Percentiles rank a stretch among this genome's conserved stretches.
Conservation (phyloP, 2,797 vertebrate genomes). For the Margarornis squamiger region DNA sequence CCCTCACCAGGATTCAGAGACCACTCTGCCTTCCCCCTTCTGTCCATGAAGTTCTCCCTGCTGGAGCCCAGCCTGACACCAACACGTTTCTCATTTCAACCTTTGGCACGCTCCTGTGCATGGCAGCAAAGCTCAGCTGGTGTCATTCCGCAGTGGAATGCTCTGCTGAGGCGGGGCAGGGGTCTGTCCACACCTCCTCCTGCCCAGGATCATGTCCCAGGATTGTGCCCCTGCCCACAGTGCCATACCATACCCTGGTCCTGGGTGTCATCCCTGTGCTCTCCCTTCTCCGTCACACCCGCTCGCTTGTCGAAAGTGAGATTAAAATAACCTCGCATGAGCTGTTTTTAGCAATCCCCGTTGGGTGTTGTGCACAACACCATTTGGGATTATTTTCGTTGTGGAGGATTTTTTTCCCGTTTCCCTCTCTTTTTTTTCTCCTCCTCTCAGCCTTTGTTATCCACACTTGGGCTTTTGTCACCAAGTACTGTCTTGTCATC, state of each 20-base stretch:
- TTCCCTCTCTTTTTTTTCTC: not conserved
- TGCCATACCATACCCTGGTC: fast-evolving
- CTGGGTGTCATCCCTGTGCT: not conserved
- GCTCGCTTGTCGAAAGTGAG: constrained; percentile 21
- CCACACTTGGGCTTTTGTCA: not conserved
- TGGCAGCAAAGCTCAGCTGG: not conserved
- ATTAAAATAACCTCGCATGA: constrained; percentile 49
- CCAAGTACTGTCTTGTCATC: not conserved
- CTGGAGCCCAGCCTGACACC: not conserved
- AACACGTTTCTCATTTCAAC: not conserved
- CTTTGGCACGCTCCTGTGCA: not conserved
- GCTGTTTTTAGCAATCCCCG: constrained; percentile 59
- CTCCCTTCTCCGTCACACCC: constrained; percentile 3
- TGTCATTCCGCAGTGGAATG: fast-evolving
- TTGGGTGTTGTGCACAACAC: constrained; percentile 53
- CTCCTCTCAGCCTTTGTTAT: not conserved
- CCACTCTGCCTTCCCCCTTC: not conserved
- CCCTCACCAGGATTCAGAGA: not conserved
- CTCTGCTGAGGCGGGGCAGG: fast-evolving
- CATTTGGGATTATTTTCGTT: constrained; percentile 30
- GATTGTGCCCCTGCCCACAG: not conserved
- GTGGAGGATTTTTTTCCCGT: not conserved
- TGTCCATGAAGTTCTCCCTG: not conserved
- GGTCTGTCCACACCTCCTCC: not conserved
- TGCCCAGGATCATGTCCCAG: not conserved